These are phyloP conservation scores for Haplotaxodon microlepis DNA, from an alignment of 2,113 vertebrate genomes.

Conservation along the genomic window DNA sequence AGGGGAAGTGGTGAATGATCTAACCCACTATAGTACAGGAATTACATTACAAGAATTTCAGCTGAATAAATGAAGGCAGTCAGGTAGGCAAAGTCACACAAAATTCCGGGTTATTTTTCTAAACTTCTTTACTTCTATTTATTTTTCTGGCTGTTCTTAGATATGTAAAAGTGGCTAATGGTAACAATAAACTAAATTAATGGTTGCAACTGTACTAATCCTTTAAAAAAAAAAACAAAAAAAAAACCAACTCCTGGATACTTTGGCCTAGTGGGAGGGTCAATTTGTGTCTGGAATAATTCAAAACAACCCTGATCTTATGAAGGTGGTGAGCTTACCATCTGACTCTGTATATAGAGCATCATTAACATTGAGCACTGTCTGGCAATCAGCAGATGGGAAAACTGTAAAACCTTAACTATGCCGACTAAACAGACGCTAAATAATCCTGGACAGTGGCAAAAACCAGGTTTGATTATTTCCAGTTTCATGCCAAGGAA, in stretches of 20 bases:
- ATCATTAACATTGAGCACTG: background rate
- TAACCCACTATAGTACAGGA: background rate
- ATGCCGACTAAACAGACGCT: rapidly evolving
- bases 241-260: background rate
- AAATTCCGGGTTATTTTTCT: background rate
- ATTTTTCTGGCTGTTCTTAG: background rate
- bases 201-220: background rate
- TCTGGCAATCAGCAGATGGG: background rate
- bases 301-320: background rate
- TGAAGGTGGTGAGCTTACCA: background rate
- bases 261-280: background rate
- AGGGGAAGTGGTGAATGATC: background rate
- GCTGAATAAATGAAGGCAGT: background rate
- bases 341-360: background rate
- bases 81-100: background rate
- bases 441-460: background rate
- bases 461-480: background rate
- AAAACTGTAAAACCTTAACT: background rate
- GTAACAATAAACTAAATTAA: background rate
- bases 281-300: background rate
- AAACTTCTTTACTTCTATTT: background rate
- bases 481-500: background rate
- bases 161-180: background rate
- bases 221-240: rapidly evolving
- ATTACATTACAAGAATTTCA: background rate